Percentiles rank a stretch among this genome's conserved stretches.
Evolutionary conservation across 37 sponge, comb jelly and placozoan species (phyloP).

Genomic region (Oscarella lobularis): DNA sequence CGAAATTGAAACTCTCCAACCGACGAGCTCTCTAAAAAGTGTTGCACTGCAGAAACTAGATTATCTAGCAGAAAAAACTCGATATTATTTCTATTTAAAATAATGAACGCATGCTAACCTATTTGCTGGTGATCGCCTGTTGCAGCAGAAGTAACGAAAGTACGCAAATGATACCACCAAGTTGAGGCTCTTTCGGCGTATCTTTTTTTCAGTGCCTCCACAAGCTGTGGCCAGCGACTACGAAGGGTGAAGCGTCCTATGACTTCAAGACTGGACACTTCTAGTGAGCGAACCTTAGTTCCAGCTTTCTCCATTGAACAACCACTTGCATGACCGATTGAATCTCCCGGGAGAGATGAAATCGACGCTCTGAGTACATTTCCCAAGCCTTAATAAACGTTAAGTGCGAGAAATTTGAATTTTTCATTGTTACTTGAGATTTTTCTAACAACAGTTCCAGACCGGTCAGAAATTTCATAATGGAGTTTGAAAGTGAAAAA

Average conservation of each 20-base stretch:
- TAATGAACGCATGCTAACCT: too few relatives aligned
- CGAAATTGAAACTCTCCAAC: conserved; percentile 51
- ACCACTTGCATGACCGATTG: conserved; percentile 36
- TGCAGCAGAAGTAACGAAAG: too few relatives aligned
- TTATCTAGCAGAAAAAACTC: too few relatives aligned
- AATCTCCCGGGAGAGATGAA: conserved; percentile 39
- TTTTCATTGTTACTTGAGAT: conserved; percentile 45
- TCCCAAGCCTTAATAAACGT: conserved; percentile 68
- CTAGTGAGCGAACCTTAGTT: conserved; percentile 38
- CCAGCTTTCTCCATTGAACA: conserved; percentile 68
- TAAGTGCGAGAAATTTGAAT: background rate
- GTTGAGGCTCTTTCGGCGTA: background rate
- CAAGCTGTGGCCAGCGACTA: conserved; percentile 11
- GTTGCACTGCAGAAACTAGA: too few relatives aligned
- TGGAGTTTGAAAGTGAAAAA: conserved; percentile 27
- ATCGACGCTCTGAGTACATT: conserved; percentile 44
- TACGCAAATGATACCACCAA: conserved; percentile 67
- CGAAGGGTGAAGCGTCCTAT: background rate
- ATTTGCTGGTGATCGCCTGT: too few relatives aligned
- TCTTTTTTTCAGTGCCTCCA: conserved; percentile 6
- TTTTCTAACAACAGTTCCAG: conserved; percentile 60
- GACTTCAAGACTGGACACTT: background rate
- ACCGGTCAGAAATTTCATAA: conserved; percentile 79
- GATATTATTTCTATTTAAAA: too few relatives aligned
- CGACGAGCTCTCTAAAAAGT: conserved; percentile 42